phyloP scores from a whole-genome alignment of 2,888 invertebrate genomes.

The Caenorhabditis macrosperma region DNA sequence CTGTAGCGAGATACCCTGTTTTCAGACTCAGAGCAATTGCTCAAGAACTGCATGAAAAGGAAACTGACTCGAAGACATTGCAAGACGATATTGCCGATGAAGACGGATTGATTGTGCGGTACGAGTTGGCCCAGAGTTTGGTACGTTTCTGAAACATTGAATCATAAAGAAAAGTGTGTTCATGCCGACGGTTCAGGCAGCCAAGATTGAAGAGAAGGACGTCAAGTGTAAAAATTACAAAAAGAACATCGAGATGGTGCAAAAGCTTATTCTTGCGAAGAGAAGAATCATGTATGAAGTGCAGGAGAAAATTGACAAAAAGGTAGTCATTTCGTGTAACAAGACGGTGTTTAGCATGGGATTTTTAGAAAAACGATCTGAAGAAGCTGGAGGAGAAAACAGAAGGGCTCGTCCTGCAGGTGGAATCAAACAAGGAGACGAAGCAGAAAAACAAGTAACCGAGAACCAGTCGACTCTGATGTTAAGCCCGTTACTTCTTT shows the following conservation, averaged over 20 bases:
- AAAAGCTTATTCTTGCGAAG: constrained; percentile 44
- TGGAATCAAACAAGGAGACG: neutral
- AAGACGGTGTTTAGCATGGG: too few relatives aligned
- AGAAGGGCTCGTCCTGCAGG: constrained; percentile 3
- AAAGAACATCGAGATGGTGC: constrained; percentile 33
- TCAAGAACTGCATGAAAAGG: constrained; percentile 9
- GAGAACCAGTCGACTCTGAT: neutral
- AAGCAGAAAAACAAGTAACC: constrained; percentile 14
- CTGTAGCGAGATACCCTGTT: neutral
- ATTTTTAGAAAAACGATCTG: constrained; percentile 25
- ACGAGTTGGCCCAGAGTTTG: constrained; percentile 16
- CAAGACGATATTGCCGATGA: constrained; percentile 27
- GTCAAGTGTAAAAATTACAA: constrained; percentile 20
- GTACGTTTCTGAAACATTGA: constrained; percentile 11
- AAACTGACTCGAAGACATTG: constrained; percentile 44
- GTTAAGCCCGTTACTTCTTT: too few relatives aligned
- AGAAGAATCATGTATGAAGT: constrained; percentile 44
- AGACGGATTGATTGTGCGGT: constrained; percentile 34
- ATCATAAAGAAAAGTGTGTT: neutral
- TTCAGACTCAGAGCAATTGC: constrained; percentile 23
- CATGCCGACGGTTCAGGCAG: constrained; percentile 5
- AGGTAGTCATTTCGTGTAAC: too few relatives aligned
- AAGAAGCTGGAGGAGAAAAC: constrained; percentile 27
- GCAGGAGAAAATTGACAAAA: constrained; percentile 42
- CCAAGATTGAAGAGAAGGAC: constrained; percentile 22